A percentile compares a stretch with the other conserved stretches of the same genome.
Conservation (phyloP, 1,140 invertebrate genomes). For the Neodiprion pinetum region DNA sequence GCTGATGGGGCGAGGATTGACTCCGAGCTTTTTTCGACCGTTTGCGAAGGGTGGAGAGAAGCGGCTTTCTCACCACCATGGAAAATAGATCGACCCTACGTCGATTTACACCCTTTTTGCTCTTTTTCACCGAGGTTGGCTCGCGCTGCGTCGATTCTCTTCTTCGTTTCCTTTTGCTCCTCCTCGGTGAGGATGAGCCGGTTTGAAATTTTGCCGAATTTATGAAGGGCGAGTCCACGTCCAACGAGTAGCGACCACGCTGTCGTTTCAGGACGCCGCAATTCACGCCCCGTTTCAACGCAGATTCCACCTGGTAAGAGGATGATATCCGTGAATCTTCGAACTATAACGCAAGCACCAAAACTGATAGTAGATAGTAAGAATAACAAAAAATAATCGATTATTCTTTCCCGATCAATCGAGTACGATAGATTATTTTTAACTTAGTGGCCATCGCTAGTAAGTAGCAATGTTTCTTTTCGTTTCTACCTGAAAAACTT, state of each 20-base stretch:
- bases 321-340: no score
- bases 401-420: no score
- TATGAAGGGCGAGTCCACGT: not conserved
- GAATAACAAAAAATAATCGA: no score
- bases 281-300: constrained; percentile 35
- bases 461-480: no score
- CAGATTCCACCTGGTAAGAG: constrained; percentile 29
- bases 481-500: no score
- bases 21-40: constrained; percentile 24
- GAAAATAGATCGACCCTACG: not conserved
- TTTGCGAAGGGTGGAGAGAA: constrained; percentile 14
- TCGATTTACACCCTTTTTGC: not conserved
- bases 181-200: constrained; percentile 14
- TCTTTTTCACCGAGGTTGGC: not conserved
- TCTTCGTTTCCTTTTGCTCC: not conserved
- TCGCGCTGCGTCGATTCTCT: not conserved
- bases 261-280: constrained; percentile 36
- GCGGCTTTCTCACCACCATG: not conserved
- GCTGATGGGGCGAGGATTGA: constrained; percentile 20
- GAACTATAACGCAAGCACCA: no score
- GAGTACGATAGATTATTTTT: no score
- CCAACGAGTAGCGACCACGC: constrained; percentile 34
- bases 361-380: no score
- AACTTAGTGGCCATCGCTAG: no score
- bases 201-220: not conserved